A percentile compares a stretch with the other conserved stretches of the same genome.
These are phyloP conservation scores for Dysmachus trigonus DNA, from an alignment of 2,888 invertebrate genomes.

Conservation along the genomic window DNA sequence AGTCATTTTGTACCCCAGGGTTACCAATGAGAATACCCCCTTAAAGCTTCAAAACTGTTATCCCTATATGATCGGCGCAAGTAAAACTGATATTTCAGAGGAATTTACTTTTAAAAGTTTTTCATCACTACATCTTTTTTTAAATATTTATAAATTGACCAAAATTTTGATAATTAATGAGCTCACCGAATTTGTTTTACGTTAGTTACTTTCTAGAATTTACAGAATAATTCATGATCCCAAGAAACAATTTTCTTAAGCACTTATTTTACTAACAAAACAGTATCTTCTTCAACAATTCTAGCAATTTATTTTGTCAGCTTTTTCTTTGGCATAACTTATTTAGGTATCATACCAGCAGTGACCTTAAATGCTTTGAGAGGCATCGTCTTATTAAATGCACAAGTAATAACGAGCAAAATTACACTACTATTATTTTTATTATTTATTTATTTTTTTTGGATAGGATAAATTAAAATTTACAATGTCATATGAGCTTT, in stretches of 20 bases:
- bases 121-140: background rate
- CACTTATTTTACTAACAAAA: too few species aligned
- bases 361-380: background rate
- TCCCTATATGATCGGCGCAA: background rate
- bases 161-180: background rate
- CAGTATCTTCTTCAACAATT: too few species aligned
- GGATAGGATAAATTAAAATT: background rate
- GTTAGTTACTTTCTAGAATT: too few species aligned
- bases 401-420: background rate
- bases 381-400: background rate
- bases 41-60: background rate
- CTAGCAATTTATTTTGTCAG: background rate
- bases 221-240: too few species aligned
- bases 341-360: background rate
- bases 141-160: background rate
- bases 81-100: background rate
- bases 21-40: background rate
- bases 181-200: too few species aligned
- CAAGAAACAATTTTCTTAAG: too few species aligned
- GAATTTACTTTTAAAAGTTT: background rate
- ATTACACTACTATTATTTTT: too few species aligned
- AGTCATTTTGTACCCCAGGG: too few species aligned
- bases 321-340: background rate
- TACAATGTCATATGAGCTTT: background rate
- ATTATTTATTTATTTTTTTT: background rate